Evolutionary conservation across 2,888 invertebrate species (phyloP).

Genomic region (Micoletzkya japonica): DNA sequence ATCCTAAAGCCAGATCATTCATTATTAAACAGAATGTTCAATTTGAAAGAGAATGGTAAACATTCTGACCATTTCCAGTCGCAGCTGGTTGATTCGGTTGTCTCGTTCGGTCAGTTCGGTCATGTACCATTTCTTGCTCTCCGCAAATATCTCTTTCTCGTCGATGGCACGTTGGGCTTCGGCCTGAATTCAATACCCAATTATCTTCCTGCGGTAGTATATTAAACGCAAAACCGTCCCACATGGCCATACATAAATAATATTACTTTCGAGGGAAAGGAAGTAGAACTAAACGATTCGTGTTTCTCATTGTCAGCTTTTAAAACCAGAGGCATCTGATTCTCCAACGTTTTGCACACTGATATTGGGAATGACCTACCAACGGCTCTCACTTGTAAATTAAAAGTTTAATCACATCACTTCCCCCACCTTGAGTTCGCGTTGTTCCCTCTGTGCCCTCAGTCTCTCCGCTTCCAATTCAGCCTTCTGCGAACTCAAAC

Average conservation of each 20-base stretch:
- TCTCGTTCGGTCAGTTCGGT: constrained; percentile 51
- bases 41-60: not conserved
- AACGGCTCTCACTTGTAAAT: too few relatives aligned
- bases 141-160: constrained; percentile 37
- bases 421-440: not conserved
- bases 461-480: constrained; percentile 9
- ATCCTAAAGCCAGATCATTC: not conserved
- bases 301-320: not conserved
- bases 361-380: too few relatives aligned
- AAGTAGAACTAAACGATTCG: too few relatives aligned
- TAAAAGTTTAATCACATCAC: not conserved
- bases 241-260: too few relatives aligned
- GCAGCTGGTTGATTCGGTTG: constrained; percentile 43
- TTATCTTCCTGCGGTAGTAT: not conserved
- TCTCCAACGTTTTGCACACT: not conserved
- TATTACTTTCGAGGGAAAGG: too few relatives aligned
- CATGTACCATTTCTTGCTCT: constrained; percentile 42
- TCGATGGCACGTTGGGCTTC: constrained; percentile 16
- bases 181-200: not conserved
- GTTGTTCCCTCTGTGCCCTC: not conserved
- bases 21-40: not conserved
- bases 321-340: not conserved
- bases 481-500: not conserved
- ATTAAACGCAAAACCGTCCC: not conserved
- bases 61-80: constrained; percentile 41